Evolutionary conservation across 2,888 invertebrate genomes (phyloP).

Genomic region (Lordiphosa andalusiaca): DNA sequence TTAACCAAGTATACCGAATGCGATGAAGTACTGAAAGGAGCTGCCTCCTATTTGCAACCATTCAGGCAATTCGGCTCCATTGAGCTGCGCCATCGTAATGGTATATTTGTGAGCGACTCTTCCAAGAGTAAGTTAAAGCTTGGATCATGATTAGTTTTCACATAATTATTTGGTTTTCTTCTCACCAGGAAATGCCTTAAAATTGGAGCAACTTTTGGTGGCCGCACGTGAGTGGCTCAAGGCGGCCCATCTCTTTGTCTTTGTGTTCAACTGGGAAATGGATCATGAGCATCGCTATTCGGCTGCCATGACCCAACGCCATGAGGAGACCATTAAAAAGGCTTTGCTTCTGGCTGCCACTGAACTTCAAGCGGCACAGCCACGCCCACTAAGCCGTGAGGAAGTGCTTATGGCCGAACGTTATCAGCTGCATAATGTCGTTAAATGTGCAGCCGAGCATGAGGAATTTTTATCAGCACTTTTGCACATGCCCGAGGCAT

Average conservation of each 20-base stretch:
- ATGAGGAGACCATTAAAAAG: slow-evolving; percentile 19
- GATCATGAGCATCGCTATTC: slow-evolving; percentile 63
- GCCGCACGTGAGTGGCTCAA: slow-evolving; percentile 58
- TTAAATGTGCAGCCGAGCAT: slow-evolving; percentile 35
- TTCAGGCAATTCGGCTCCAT: slow-evolving; percentile 33
- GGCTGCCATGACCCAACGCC: slow-evolving; percentile 34
- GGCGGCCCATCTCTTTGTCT: slow-evolving; percentile 54
- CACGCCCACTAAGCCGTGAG: slow-evolving; percentile 6
- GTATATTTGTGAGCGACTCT: slow-evolving; percentile 38
- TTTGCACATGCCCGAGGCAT: slow-evolving; percentile 43
- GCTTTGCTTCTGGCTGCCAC: slow-evolving; percentile 26
- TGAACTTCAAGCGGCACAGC: slow-evolving; percentile 1
- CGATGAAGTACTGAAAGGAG: slow-evolving; percentile 40
- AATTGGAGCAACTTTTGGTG: slow-evolving; percentile 46
- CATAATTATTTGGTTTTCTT: not conserved
- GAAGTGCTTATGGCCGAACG: slow-evolving; percentile 33
- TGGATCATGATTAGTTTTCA: not conserved
- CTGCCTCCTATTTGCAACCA: slow-evolving; percentile 11
- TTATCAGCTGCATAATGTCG: slow-evolving; percentile 26
- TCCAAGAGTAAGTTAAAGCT: slow-evolving; percentile 41
- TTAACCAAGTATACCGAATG: slow-evolving; percentile 57
- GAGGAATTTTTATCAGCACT: slow-evolving; percentile 43
- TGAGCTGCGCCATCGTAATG: slow-evolving; percentile 63
- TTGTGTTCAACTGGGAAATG: slow-evolving; percentile 72
- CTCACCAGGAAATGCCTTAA: slow-evolving; percentile 47